phyloP scores from a whole-genome alignment of 2,797 vertebrate species.

The Meda fulgida region DNA sequence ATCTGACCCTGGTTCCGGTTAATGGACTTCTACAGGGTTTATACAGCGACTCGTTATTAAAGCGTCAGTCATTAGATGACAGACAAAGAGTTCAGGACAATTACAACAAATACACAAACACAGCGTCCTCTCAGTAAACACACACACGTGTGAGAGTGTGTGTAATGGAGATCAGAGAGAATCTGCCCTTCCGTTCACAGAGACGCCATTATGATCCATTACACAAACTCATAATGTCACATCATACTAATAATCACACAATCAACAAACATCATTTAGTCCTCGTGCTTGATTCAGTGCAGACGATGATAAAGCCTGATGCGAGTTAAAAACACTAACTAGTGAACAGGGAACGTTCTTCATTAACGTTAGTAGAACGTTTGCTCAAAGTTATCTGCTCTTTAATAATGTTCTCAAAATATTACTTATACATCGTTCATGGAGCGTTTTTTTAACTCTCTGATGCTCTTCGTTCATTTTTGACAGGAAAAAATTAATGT shows the following conservation, averaged over 20 bases:
- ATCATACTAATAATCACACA: not conserved
- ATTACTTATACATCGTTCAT: too few species aligned
- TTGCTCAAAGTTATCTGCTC: too few species aligned
- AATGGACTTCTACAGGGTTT: not conserved
- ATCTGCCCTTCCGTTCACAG: conserved; percentile 14
- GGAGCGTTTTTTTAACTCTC: too few species aligned
- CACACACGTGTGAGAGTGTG: not conserved
- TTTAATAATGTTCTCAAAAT: too few species aligned
- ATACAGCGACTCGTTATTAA: not conserved
- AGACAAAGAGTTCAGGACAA: not conserved
- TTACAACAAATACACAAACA: not conserved
- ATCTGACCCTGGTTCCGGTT: not conserved
- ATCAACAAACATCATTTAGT: conserved; percentile 9
- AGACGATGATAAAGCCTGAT: not conserved
- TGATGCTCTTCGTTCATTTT: too few species aligned
- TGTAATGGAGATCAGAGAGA: conserved; percentile 11
- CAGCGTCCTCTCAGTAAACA: not conserved
- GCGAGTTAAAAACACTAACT: not conserved
- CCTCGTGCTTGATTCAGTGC: not conserved
- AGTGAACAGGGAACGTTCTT: not conserved
- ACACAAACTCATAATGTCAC: conserved; percentile 7
- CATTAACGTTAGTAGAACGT: not conserved
- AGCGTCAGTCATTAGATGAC: not conserved
- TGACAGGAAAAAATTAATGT: too few species aligned
- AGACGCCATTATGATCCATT: conserved; percentile 18